Base-by-base conservation (phyloP, 2,797 vertebrate genomes). In the Spinibarbus caldwelli region DNA sequence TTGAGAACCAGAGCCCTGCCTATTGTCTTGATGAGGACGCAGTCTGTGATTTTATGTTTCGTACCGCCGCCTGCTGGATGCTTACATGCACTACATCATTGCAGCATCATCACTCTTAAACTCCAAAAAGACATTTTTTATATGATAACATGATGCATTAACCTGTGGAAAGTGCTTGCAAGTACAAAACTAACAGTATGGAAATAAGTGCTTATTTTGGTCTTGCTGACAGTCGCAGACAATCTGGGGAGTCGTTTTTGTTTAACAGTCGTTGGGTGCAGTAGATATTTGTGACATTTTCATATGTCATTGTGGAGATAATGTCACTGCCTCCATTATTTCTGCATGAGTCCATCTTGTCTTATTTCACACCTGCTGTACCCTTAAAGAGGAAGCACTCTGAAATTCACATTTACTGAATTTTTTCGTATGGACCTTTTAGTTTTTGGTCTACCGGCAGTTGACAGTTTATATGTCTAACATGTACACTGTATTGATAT, bases 1-100 rank as follows among this genome's bases (percentile, higher is more conserved):
- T 94, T 94, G 92, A 94, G 93, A 93, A 94, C 93, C 92, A 94
- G 93, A 94, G 93, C 91, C 91, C 90, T 86, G 85, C 78, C 81
- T 78, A 83, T 90, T 91, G 90, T 87, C 89, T 87, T 92, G 85
- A 49, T 88, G 85, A 87, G 90, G 90, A 87, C 84, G 62, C 73
- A 80, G 45, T 85, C 66, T 73, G 45, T 84, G 78, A 34, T 88
- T 87, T 86, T 66, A 88, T 38, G 71, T 87, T 67, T 87, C 88
- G 14, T 80, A 88, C 88, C 90, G 89, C 93, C 92, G 87, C 90
- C 94, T 92, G 88, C 89, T 94, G 95, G 94, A 93, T 23, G 8
- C 23, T 67, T 41, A 52, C 73, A n/a, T 67, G 57, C 31, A 87
- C 89, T 45, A 34, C 73, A 43, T 5, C 82, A 38, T 21, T 80